Evolutionary conservation across 2,888 invertebrate species (phyloP).

Genomic region (Coecobrya sp.): DNA sequence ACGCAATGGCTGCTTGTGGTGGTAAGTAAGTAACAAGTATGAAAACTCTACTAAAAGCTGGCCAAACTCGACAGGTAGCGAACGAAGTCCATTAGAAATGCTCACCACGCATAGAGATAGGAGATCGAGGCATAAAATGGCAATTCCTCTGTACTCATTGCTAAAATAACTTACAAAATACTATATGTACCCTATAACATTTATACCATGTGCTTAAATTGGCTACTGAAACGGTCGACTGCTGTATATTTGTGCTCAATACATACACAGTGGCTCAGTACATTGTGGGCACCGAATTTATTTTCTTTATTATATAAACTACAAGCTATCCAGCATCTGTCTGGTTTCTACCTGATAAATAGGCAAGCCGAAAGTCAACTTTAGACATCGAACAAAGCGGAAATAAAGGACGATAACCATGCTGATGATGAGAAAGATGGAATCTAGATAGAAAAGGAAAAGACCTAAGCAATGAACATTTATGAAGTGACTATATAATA

Average conservation of each 20-base stretch:
- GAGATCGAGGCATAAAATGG: conserved; percentile 52
- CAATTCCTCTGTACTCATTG: conserved; percentile 43
- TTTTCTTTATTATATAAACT: too few relatives aligned
- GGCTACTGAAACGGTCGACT: neutral
- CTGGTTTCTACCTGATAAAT: neutral
- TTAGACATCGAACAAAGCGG: conserved; percentile 18
- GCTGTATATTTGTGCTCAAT: neutral
- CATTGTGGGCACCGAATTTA: too few relatives aligned
- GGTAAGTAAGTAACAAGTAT: neutral
- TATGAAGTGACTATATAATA: conserved; percentile 56
- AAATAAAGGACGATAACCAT: conserved; percentile 10
- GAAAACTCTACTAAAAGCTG: neutral
- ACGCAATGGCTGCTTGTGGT: neutral
- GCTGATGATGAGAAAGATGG: conserved; percentile 3
- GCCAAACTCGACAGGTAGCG: conserved; percentile 8
- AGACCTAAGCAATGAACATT: conserved; percentile 53
- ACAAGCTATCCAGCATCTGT: neutral
- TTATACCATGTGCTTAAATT: conserved; percentile 8
- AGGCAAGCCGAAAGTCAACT: conserved; percentile 5
- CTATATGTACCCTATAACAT: too few relatives aligned
- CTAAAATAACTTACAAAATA: conserved; percentile 23
- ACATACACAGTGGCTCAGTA: neutral
- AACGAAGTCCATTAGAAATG: conserved; percentile 60
- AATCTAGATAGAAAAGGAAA: conserved; percentile 10
- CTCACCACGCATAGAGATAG: conserved; percentile 55